phyloP scores from a whole-genome alignment of 2,797 vertebrate genomes.

The Phoeniculus purpureus region DNA sequence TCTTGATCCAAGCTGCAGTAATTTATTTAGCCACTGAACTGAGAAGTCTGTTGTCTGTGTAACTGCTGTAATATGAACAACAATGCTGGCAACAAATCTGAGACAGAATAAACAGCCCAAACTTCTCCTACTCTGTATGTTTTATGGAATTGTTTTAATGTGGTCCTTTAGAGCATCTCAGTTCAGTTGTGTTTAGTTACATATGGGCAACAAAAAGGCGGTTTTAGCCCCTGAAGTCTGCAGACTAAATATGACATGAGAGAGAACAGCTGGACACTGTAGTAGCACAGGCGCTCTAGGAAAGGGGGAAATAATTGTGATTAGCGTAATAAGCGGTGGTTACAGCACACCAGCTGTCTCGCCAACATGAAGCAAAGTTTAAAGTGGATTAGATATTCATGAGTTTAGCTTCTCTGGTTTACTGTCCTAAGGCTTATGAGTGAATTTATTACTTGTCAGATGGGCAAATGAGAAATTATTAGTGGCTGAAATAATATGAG shows the following conservation, averaged over 20 bases:
- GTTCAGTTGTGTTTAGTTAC: not conserved
- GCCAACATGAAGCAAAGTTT: not conserved
- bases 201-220: not conserved
- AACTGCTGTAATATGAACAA: not conserved
- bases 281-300: not conserved
- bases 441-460: not conserved
- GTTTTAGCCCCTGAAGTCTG: not conserved
- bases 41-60: not conserved
- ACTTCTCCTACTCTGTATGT: not conserved
- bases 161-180: not conserved
- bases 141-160: not conserved
- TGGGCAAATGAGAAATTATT: not conserved
- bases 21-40: not conserved
- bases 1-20: not conserved
- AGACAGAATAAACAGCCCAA: not conserved
- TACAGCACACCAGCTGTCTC: constrained; percentile 26
- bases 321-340: not conserved
- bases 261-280: constrained; percentile 35
- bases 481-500: not conserved
- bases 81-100: not conserved
- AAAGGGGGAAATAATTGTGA: not conserved
- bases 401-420: not conserved
- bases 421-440: not conserved
- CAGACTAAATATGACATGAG: not conserved
- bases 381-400: constrained; percentile 25